phyloP scores from a whole-genome alignment of 2,888 invertebrate genomes.

The Eumerus sabulonum region DNA sequence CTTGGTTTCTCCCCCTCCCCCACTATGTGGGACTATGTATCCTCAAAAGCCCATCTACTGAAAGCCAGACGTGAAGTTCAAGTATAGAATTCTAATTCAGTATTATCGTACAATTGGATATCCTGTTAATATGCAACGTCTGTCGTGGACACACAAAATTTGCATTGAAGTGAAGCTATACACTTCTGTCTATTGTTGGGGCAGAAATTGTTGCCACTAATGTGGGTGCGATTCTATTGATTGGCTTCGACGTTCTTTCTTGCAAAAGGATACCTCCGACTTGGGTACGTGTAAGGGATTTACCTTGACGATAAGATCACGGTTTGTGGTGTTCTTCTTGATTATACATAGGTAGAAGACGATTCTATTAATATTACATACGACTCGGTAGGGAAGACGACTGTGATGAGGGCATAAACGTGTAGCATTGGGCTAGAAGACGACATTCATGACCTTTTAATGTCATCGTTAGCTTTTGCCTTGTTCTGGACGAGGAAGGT shows the following conservation, averaged over 20 bases:
- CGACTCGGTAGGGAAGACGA: too few relatives aligned
- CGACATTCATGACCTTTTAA: too few relatives aligned
- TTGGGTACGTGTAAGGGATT: conserved; percentile 4
- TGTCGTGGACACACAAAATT: conserved; percentile 45
- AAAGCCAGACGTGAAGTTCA: conserved; percentile 37
- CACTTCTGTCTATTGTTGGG: background rate
- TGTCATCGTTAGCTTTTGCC: too few relatives aligned
- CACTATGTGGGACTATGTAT: background rate
- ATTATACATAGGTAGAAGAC: too few relatives aligned
- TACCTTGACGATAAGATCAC: background rate
- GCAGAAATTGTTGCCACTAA: conserved; percentile 12
- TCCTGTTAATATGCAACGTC: conserved; percentile 48
- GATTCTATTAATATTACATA: too few relatives aligned
- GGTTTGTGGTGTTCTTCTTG: background rate
- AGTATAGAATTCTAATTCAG: conserved; percentile 44
- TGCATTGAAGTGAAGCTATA: conserved; percentile 48
- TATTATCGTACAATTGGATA: conserved; percentile 28
- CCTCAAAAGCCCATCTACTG: conserved; percentile 17
- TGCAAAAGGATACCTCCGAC: conserved; percentile 15
- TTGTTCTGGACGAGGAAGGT: too few relatives aligned
- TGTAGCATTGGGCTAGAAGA: too few relatives aligned
- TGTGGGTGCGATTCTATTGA: conserved; percentile 41
- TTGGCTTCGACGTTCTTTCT: conserved; percentile 14
- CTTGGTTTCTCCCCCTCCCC: conserved; percentile 1
- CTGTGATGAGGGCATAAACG: too few relatives aligned